Percentiles rank a stretch among this genome's conserved stretches.
These are phyloP conservation scores for Rhabdomys pumilio DNA, from an alignment of 2,797 vertebrate species.

Conservation along the genomic window DNA sequence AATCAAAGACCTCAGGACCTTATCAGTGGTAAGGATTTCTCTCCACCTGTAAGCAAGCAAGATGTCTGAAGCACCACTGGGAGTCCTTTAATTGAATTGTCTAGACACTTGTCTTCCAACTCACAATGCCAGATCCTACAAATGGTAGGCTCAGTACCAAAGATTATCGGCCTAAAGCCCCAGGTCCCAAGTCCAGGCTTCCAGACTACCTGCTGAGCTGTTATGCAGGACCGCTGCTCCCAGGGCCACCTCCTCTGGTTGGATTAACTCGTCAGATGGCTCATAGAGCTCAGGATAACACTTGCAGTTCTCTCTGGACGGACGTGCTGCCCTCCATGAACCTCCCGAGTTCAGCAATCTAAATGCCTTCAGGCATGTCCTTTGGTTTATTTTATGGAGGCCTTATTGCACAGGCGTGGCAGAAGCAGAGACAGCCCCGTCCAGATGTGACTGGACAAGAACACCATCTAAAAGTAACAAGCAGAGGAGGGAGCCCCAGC, in stretches of 20 bases:
- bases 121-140: background rate
- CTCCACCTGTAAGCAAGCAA: background rate
- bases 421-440: background rate
- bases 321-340: background rate
- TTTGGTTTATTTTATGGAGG: background rate
- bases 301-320: background rate
- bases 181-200: background rate
- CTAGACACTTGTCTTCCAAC: background rate
- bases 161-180: background rate
- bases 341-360: background rate
- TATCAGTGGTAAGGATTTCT: background rate
- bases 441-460: background rate
- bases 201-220: background rate
- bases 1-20: background rate
- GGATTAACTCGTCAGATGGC: background rate
- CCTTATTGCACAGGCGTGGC: background rate
- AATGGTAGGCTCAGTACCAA: background rate
- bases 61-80: background rate
- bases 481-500: background rate
- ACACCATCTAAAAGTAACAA: background rate
- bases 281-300: background rate
- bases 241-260: background rate
- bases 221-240: background rate
- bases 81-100: background rate
- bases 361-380: background rate